These are phyloP conservation scores for Harpagoxenus sublaevis DNA, from an alignment of 2,888 invertebrate species.

Conservation along the genomic window DNA sequence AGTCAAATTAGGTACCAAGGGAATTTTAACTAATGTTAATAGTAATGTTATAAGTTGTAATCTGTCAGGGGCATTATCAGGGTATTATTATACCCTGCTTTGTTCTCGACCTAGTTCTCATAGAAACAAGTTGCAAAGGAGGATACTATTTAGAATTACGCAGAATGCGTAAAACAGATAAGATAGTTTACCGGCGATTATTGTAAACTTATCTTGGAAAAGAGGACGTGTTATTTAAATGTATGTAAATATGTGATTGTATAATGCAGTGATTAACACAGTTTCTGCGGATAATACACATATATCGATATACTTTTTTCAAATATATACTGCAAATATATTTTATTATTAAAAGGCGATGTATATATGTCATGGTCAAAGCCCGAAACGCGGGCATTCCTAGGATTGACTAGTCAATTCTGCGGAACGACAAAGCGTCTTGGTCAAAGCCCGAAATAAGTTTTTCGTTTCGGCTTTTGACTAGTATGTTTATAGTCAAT, in stretches of 20 bases:
- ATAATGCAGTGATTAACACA: slow-evolving; percentile 7
- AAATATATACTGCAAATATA: neutral
- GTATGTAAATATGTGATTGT: slow-evolving; percentile 7
- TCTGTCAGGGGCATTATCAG: neutral
- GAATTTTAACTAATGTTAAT: neutral
- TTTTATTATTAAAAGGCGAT: too few relatives aligned
- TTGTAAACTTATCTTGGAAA: neutral
- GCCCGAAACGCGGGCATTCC: too few relatives aligned
- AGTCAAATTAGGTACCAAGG: neutral
- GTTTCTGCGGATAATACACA: neutral
- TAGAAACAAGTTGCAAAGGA: neutral
- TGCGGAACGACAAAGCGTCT: too few relatives aligned
- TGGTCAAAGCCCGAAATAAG: too few relatives aligned
- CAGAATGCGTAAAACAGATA: neutral
- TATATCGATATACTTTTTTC: neutral
- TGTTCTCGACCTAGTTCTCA: neutral
- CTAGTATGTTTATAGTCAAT: too few relatives aligned
- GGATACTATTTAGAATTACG: neutral
- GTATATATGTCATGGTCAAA: too few relatives aligned
- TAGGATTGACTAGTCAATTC: too few relatives aligned
- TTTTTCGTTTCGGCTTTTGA: too few relatives aligned
- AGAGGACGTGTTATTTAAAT: neutral
- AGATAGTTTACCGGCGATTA: neutral
- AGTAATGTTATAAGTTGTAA: neutral
- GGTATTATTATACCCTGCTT: neutral